Percentiles rank a stretch among this genome's conserved stretches.
These are phyloP conservation scores for Panurus biarmicus DNA, from an alignment of 2,113 vertebrate species.

Conservation along the genomic window DNA sequence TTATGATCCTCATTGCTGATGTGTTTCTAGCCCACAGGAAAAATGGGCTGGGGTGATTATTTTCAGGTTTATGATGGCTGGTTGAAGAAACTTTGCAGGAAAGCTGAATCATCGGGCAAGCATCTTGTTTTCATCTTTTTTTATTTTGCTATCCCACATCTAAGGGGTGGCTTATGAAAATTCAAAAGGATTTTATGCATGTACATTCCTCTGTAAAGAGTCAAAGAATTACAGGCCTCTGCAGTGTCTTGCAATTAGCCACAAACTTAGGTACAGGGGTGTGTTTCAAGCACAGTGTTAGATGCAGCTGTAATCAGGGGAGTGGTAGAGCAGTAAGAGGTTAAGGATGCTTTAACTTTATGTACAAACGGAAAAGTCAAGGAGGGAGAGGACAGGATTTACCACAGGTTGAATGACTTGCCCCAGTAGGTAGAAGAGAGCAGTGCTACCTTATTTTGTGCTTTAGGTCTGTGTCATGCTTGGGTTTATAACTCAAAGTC, in stretches of 20 bases:
- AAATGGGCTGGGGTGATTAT: neutral
- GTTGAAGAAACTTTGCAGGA: conserved; percentile 28
- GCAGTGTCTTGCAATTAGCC: neutral
- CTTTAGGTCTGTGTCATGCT: neutral
- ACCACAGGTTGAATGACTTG: neutral
- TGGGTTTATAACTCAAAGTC: neutral
- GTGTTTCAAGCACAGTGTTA: neutral
- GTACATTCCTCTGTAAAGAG: conserved; percentile 18
- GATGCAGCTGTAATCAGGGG: neutral
- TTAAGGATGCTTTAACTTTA: neutral
- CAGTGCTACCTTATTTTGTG: neutral
- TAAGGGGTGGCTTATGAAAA: neutral
- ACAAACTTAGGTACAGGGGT: neutral
- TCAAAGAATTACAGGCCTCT: conserved; percentile 24
- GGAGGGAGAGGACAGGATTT: neutral
- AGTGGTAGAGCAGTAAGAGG: neutral
- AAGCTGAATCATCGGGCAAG: conserved; percentile 39
- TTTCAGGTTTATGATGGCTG: conserved; percentile 2
- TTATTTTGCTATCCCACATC: conserved; percentile 44
- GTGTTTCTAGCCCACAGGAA: conserved; percentile 24
- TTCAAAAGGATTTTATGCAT: conserved; percentile 31
- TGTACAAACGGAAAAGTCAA: neutral
- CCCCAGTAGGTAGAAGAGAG: neutral
- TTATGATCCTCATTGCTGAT: neutral
- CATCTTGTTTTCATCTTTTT: conserved; percentile 42